A percentile compares a stretch with the other conserved stretches of the same genome.
Evolutionary conservation across 2,888 invertebrate species (phyloP).

Genomic region (Synergus itoensis): DNA sequence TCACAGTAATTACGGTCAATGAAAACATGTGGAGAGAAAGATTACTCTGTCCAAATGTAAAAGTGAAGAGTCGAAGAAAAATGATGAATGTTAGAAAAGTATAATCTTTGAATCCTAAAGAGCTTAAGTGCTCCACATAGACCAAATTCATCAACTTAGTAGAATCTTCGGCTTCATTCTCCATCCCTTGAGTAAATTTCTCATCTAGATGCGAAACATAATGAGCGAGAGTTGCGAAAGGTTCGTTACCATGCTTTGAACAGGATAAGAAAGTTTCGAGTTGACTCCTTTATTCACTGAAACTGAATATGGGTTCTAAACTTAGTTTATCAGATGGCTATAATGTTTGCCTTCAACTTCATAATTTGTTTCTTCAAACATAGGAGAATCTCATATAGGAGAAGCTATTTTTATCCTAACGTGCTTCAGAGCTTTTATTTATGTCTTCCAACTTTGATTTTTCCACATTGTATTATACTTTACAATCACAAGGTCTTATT

Average conservation of each 20-base stretch:
- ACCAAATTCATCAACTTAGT: conserved; percentile 19
- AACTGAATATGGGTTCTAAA: conserved; percentile 21
- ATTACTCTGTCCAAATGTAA: too few relatives aligned
- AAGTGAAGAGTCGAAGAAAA: too few relatives aligned
- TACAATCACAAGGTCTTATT: too few relatives aligned
- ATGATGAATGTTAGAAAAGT: too few relatives aligned
- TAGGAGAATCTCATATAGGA: not conserved
- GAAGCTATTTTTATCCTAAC: not conserved
- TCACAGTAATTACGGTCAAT: too few relatives aligned
- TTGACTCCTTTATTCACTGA: conserved; percentile 35
- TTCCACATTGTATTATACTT: not conserved
- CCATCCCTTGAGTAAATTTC: conserved; percentile 29
- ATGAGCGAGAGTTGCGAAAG: conserved; percentile 33
- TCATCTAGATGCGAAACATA: conserved; percentile 18
- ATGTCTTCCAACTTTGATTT: not conserved
- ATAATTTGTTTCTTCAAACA: not conserved
- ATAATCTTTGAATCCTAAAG: conserved; percentile 3
- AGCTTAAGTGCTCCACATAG: conserved; percentile 19
- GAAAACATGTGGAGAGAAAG: too few relatives aligned
- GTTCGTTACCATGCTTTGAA: conserved; percentile 33
- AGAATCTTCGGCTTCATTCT: conserved; percentile 21
- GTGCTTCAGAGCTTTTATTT: not conserved
- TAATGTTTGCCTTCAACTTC: conserved; percentile 12
- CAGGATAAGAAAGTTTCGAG: conserved; percentile 27
- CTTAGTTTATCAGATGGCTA: conserved; percentile 1